Evolutionary conservation across 2,888 invertebrate species (phyloP), one percentile per base, ranked within the genome.

Genomic region (Chouioia cunea): DNA sequence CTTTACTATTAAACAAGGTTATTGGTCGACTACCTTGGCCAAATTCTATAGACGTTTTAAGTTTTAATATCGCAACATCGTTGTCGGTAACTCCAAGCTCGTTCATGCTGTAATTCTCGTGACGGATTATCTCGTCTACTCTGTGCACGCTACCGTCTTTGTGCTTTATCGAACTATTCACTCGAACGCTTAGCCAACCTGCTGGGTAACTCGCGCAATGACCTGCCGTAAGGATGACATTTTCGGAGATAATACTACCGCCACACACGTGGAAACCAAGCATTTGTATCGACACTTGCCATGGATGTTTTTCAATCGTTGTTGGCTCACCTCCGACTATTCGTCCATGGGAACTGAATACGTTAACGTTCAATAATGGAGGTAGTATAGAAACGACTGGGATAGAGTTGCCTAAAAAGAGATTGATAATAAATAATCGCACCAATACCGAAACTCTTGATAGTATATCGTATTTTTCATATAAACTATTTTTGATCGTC

Each of bases 171-270:
- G 52, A 53, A 20, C 46, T 53, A 10, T 16, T 53, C 2, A 47
- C 53, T 20, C 91, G 90, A 0, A 79, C 67, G 3, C 83, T 76
- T 2, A 64, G 3, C 64, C 54, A 54, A 12, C 20, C 15, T 10
- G 20, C 23, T 23, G 44, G 20, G 43, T 54, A 64, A 16, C 44
- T 64, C 59, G 88, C 79, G 74, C 90, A 90, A 77, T 90, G 90
- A 1, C 89, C 90, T 8, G 90, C 90, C 0, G 89, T 90, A 0
- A 90, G 70, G 1, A 90, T 82, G 8, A 87, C 86, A 46, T 86
- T 83, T n/a, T 79, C 83, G 43, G 86, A 86, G 4, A 90, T 83
- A 10, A 89, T 87, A 1, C 88, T 85, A 0, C 89, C 90, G 0
- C 90, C 90, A 75, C 90, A 90, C 0, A 84, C 81, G 76, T 89